A percentile compares a stretch with the other conserved stretches of the same genome.
Evolutionary conservation across 2,113 vertebrate species (phyloP).

Genomic region (Aldabrachelys gigantea): DNA sequence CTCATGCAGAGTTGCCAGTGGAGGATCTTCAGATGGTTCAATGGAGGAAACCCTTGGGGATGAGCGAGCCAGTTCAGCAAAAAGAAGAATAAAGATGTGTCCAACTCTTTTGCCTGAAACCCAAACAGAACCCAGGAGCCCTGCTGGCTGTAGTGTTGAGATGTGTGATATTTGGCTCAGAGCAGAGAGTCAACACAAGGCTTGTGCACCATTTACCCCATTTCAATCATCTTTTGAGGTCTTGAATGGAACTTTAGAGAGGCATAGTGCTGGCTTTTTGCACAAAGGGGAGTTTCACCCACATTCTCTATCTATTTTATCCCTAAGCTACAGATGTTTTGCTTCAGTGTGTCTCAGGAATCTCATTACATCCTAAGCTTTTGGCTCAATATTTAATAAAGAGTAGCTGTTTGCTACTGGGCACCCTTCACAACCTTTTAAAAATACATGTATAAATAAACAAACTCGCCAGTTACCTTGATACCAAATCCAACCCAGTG

Average conservation of each 20-base stretch:
- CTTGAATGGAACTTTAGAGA: background rate
- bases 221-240: no score
- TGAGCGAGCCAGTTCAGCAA: background rate
- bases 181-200: fast-evolving
- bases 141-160: background rate
- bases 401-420: background rate
- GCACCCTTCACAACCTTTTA: background rate
- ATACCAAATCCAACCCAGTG: background rate
- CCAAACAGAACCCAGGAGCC: background rate
- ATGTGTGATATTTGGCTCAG: background rate
- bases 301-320: background rate
- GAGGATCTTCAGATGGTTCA: background rate
- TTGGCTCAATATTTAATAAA: background rate
- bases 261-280: background rate
- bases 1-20: fast-evolving
- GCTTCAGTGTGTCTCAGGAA: background rate
- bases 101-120: fast-evolving
- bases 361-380: background rate
- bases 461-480: no score
- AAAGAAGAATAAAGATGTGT: background rate
- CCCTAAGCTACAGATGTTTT: background rate
- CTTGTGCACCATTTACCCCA: fast-evolving
- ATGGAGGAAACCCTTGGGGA: fast-evolving
- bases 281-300: background rate
- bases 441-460: background rate